Conservation (phyloP, 30 jellyfish, hydroid and myxozoan genomes). For the Chironex yamaguchii region DNA sequence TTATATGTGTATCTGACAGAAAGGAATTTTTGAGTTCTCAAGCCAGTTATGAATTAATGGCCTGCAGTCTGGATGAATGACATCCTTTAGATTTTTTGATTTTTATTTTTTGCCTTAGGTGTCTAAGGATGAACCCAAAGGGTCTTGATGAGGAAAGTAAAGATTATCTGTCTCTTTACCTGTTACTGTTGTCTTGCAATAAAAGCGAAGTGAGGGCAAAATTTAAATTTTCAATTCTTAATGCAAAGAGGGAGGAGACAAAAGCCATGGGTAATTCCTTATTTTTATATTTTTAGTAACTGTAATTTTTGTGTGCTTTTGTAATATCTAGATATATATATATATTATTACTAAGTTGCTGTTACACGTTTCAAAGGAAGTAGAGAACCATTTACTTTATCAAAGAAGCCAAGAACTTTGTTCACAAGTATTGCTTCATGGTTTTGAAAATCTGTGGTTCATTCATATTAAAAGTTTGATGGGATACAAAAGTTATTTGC, state of each 20-base stretch:
- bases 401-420: no score
- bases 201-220: conserved; percentile 98
- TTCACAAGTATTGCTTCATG: no score
- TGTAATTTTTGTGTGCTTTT: background rate
- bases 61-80: no score
- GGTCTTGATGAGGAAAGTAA: conserved; percentile 98
- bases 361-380: no score
- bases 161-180: conserved; percentile 89
- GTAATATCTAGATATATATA: background rate
- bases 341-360: no score
- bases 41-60: no score
- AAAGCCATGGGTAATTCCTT: conserved; percentile 94
- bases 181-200: conserved; percentile 81
- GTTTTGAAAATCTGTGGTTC: no score
- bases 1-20: no score
- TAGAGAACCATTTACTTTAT: no score
- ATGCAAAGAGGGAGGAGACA: conserved; percentile 96
- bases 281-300: background rate
- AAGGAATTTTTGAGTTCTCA: no score
- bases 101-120: conserved; percentile 63
- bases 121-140: conserved; percentile 95
- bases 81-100: background rate
- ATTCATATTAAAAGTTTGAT: no score
- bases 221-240: conserved; percentile 93
- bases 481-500: no score